A percentile compares a stretch with the other conserved stretches of the same genome.
Evolutionary conservation across 2,888 invertebrate genomes (phyloP).

Genomic region (Harpagoxenus sublaevis): DNA sequence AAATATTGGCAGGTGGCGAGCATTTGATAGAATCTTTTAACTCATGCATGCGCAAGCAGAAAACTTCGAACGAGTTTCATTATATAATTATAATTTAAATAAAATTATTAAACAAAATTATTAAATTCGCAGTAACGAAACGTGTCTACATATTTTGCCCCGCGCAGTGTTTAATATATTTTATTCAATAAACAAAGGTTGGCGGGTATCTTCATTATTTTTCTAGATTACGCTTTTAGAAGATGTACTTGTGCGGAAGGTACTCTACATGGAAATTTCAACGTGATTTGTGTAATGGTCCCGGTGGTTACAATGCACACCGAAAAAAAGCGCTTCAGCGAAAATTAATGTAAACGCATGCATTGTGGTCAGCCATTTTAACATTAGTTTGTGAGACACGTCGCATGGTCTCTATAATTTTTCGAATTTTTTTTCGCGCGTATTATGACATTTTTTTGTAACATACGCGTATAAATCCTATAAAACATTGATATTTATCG

Average conservation of each 20-base stretch:
- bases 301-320: conserved; percentile 16
- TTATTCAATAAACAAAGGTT: conserved; percentile 18
- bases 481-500: conserved; percentile 20
- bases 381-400: conserved; percentile 7
- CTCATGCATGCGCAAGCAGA: neutral
- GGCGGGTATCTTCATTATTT: neutral
- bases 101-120: conserved; percentile 5
- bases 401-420: conserved; percentile 12
- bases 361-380: conserved; percentile 31
- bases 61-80: neutral
- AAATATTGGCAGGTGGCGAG: neutral
- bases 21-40: neutral
- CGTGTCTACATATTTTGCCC: neutral
- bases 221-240: conserved; percentile 5
- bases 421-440: neutral
- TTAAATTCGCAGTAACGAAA: neutral
- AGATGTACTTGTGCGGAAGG: neutral
- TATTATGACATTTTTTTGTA: neutral
- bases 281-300: conserved; percentile 36
- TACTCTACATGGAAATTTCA: conserved; percentile 30
- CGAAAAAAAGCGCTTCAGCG: conserved; percentile 33
- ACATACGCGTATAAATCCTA: neutral
- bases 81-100: neutral
- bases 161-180: neutral
- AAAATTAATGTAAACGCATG: conserved; percentile 46